These are phyloP conservation scores for Aegypius monachus DNA, from an alignment of 2,113 vertebrate species.

Conservation along the genomic window DNA sequence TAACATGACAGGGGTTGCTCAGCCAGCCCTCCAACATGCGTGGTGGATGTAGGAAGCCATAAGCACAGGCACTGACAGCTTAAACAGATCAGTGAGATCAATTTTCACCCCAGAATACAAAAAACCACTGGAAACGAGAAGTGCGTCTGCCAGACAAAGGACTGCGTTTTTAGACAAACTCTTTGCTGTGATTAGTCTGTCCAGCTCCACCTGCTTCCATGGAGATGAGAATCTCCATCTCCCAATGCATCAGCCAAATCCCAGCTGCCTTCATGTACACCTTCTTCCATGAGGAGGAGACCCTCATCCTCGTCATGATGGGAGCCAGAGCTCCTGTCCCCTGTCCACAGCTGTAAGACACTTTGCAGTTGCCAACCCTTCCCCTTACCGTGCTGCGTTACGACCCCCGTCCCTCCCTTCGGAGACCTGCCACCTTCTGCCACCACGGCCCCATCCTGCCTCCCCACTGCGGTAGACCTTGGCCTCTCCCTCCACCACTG, in stretches of 20 bases:
- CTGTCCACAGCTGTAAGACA: rapidly evolving
- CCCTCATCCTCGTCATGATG: background rate
- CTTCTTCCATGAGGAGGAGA: background rate
- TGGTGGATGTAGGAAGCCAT: rapidly evolving
- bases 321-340: background rate
- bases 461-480: rapidly evolving
- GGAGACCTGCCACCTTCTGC: background rate
- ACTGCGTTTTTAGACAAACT: background rate
- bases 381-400: rapidly evolving
- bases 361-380: background rate
- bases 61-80: background rate
- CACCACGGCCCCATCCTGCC: background rate
- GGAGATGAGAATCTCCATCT: background rate
- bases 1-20: rapidly evolving
- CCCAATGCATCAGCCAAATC: background rate
- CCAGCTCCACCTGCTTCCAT: conserved; percentile 4
- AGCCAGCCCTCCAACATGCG: rapidly evolving
- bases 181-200: background rate
- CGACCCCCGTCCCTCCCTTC: rapidly evolving
- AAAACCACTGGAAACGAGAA: background rate
- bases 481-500: background rate
- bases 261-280: rapidly evolving
- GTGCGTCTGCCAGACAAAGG: background rate
- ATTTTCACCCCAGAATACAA: background rate
- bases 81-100: background rate